Percentiles rank a stretch among this genome's conserved stretches.
Evolutionary conservation across 2,797 vertebrate genomes (phyloP).

Genomic region (Argyrosomus regius): DNA sequence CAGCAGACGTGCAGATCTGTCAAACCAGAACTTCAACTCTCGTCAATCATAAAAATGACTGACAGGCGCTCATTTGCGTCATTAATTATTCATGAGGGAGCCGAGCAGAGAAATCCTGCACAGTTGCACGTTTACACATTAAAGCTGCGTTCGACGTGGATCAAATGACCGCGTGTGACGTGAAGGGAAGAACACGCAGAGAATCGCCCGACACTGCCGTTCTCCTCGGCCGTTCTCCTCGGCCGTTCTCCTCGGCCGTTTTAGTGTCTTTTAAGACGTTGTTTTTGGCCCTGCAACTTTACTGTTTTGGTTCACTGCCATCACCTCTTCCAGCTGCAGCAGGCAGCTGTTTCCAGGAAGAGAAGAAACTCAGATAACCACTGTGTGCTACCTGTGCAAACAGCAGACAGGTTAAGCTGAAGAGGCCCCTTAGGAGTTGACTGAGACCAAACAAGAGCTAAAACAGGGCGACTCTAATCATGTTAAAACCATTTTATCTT

Average conservation of each 20-base stretch:
- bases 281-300: background rate
- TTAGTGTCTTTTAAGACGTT: background rate
- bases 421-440: no score
- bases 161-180: background rate
- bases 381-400: no score
- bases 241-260: background rate
- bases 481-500: background rate
- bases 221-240: background rate
- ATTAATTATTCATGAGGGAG: background rate
- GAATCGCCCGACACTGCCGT: background rate
- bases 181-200: background rate
- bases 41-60: background rate
- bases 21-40: background rate
- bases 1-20: background rate
- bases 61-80: background rate
- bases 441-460: no score
- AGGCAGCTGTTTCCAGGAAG: background rate
- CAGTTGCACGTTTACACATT: background rate
- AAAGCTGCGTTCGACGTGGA: no score
- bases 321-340: background rate
- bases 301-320: background rate
- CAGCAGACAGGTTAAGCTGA: background rate
- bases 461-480: background rate
- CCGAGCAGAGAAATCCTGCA: background rate
- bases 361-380: no score